Conservation (phyloP, 2,797 vertebrate genomes). For the Lophius americanus region DNA sequence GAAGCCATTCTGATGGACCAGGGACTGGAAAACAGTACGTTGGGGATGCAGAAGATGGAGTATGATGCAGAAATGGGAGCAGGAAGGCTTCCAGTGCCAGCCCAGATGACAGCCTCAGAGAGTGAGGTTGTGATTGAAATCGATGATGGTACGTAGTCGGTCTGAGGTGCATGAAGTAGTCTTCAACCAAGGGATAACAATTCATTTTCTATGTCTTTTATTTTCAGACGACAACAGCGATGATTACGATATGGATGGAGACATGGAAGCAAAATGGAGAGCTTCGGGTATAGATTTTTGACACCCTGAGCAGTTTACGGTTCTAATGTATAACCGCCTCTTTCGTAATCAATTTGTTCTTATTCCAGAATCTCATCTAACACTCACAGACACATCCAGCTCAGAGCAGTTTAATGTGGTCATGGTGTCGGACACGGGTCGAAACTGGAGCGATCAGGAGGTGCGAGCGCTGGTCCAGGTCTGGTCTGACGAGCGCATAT, state of each 20-base stretch:
- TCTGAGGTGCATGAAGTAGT: neutral
- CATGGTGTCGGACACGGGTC: slow-evolving; percentile 84
- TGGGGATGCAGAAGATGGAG: slow-evolving; percentile 60
- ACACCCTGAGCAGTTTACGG: neutral
- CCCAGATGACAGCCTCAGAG: slow-evolving; percentile 39
- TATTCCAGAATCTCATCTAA: slow-evolving; percentile 62
- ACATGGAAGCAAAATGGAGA: slow-evolving; percentile 65
- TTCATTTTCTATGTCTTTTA: neutral
- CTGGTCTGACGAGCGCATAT: slow-evolving; percentile 87
- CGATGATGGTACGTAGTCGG: slow-evolving; percentile 75
- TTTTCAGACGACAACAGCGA: slow-evolving; percentile 76
- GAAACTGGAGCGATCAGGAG: slow-evolving; percentile 91
- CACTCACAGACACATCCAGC: slow-evolving; percentile 69
- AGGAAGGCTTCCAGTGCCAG: slow-evolving; percentile 35
- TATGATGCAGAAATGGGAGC: slow-evolving; percentile 49
- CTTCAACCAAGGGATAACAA: neutral
- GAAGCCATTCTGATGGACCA: slow-evolving; percentile 87
- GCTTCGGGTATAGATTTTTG: slow-evolving; percentile 44
- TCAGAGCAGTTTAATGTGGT: slow-evolving; percentile 84
- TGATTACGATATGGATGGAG: slow-evolving; percentile 64
- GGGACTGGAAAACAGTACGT: slow-evolving; percentile 67
- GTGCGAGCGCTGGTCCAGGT: slow-evolving; percentile 86
- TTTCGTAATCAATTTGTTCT: neutral
- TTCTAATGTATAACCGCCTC: neutral
- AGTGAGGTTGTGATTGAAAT: slow-evolving; percentile 79